Evolutionary conservation across 2,113 vertebrate genomes (phyloP), one percentile per base, ranked within the genome.

Genomic region (Numida meleagris): DNA sequence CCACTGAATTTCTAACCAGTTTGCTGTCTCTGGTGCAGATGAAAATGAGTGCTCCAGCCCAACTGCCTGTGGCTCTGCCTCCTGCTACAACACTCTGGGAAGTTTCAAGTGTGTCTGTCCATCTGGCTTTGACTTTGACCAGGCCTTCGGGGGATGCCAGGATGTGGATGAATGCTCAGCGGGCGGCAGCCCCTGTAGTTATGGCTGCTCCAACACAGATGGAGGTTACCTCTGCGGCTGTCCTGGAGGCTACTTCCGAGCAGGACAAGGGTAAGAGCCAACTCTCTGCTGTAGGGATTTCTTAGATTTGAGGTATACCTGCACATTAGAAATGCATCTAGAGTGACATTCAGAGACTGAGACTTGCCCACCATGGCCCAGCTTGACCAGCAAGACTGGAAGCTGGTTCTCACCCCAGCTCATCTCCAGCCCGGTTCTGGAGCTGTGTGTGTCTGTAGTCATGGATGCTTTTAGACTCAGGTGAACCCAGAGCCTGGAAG

Each of bases 21-120:
- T 81, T 85, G 70, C 58, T 71, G 13, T 74, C 20, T 43, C 4
- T 16, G 6, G 57, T 38, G 10, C 96, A 99, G 99, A 99, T 36
- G 98, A 99, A 92, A 99, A 99, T 0, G 99, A 99, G 97, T 99
- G 99, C 81, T 96, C 98, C 58, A 97, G 95, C 8, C 98, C 98
- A 16, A 79, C 97, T 0, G 80, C 98, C 88, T 99, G 99, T 0
- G 99, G 99, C 80, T 98, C 98, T 0, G 99, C 99, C 79, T 99
- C 99, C 67, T 99, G 99, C 97, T 99, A 98, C 96, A 99, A 99
- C 98, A 99, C 98, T 0, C 97, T 99, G 92, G 99, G 99, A 21
- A 98, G 99, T 96, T 99, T 97, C 98, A 99, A 98, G 97, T 99
- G 99, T 1, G 96, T 99, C n/a, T 99, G 99, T 70, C 99, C 99